Evolutionary conservation across 1,140 invertebrate genomes (phyloP).

Genomic region (Pristionchus pacificus): DNA sequence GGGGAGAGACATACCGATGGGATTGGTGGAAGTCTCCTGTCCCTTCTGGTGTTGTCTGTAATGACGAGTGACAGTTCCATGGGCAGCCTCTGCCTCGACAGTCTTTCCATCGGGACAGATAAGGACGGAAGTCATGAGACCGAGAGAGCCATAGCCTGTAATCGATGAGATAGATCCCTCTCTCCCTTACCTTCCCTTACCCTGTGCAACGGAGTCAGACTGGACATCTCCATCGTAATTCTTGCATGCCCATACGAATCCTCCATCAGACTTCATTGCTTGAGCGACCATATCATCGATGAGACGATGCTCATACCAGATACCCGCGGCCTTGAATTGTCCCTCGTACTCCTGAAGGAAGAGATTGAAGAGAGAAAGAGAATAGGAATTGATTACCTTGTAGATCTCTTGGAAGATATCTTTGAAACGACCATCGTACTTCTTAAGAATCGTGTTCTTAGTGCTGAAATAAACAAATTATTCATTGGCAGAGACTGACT

Average conservation of each 20-base stretch:
- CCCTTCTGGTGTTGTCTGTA: constrained; percentile 87
- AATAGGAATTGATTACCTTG: no score
- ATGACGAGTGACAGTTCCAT: constrained; percentile 92
- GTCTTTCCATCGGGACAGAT: constrained; percentile 91
- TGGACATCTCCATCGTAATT: constrained; percentile 99
- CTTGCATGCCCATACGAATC: constrained; percentile 98
- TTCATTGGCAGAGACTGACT: not conserved
- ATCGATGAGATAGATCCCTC: constrained; percentile 10
- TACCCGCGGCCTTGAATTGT: constrained; percentile 75
- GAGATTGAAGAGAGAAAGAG: no score
- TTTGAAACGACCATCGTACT: constrained; percentile 96
- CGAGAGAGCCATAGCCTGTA: constrained; percentile 71
- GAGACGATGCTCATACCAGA: constrained; percentile 94
- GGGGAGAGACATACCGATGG: constrained; percentile 68
- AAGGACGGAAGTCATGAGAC: constrained; percentile 89
- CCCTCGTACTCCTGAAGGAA: constrained; percentile 74
- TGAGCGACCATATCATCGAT: constrained; percentile 99
- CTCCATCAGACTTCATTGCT: constrained; percentile 93
- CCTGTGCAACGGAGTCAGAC: constrained; percentile 92
- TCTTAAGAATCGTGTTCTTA: constrained; percentile 97
- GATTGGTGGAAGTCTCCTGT: constrained; percentile 94
- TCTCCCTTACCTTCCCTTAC: constrained; percentile 52
- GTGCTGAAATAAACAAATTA: constrained; percentile 65
- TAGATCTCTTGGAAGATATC: constrained; percentile 98
- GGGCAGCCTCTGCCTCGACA: constrained; percentile 91